Base-by-base conservation (phyloP, 1,140 invertebrate species). In the Diplogasteroides magnus region DNA sequence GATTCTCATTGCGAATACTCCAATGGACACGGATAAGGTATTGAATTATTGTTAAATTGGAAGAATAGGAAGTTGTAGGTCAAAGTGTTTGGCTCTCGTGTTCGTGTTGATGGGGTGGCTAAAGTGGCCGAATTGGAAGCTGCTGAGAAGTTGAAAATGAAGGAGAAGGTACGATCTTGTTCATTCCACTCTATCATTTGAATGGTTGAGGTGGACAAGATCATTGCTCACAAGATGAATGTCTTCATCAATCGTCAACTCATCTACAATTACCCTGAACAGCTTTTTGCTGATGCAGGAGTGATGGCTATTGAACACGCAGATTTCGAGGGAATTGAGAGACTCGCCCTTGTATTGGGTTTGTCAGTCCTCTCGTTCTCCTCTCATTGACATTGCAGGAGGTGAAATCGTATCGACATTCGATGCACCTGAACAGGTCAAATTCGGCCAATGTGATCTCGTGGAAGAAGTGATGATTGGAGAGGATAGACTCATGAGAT, bases 231-330 rank as follows among this genome's bases (percentile, higher is more conserved):
- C 84, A 91, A 93, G 69, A 92, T 91, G 84, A 99, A 96, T 86
- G 97, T 99, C 0, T 99, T 99, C 79, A 96, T 99, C 78, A 99
- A 99, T 85, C 90, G 80, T n/a, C 97, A 99, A 86, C 85, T 99
- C 61, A 99, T 99, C 82, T 99, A 99, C 86, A 99, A 99, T 84
- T 99, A 99, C 83, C 97, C 97, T 0, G 97, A 99, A 84, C 97
- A 99, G 86, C 85, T 99, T 65, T 99, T 99, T 85, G 93, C 96
- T 64, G 97, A 99, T 88, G 91, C 92, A 72, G 91, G 91, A 69
- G 88, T 99, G 0, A 98, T 99, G 96, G 94, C 96, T 0, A 99
- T 99, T 82, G 97, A 99, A 83, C 97, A 99, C 85, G 96, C 97
- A 13, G 97, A 99, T 84, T 99, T 99, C 84, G 95, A 98, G 86